Evolutionary conservation across 1,140 invertebrate genomes (phyloP), one percentile per base, ranked within the genome.

Genomic region (Leptinotarsa lineolata): DNA sequence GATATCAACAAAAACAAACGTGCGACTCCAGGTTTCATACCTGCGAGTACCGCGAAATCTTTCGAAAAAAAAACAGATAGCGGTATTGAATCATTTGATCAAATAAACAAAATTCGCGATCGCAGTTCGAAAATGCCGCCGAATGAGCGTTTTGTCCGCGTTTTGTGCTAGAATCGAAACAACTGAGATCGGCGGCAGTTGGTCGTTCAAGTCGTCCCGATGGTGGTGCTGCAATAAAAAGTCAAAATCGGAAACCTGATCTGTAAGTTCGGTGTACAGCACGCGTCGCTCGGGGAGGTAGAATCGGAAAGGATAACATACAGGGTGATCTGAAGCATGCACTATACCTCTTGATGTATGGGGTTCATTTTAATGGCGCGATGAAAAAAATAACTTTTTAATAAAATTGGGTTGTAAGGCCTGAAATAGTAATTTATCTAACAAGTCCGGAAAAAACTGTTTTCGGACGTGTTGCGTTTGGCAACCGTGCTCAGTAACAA

Each of bases 201-300:
- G 20, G 24, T 16, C 20, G 24, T 21, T 30, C 20, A 20, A 15
- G 20, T 16, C 61, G 20, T 16, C 61, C 61, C 13, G 24, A 16
- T 30, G 61, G 61, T 63, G 61, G 61, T 30, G 61, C n/a, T 63
- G 61, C 61, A 63, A 59, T 59, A 59, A 63, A 63, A 63, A 63
- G 61, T 30, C 61, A 30, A 63, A 63, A 63, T 22, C 24, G 20
- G 61, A 63, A 63, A 63, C 61, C 61, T 63, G 61, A 63, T 22
- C 24, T 30, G 24, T 18, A 63, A 63, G 61, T 30, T 63, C 61
- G 24, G 48, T 54, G 48, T 54, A 15, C 61, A 63, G 61, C 61
- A 63, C 61, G 61, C 13, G 13, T 63, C 24, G 20, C 20, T 22
- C 21, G 61, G 24, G 13, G 61, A 21, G 20, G 61, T 6, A 21